Base-by-base conservation (phyloP, 2,113 vertebrate genomes). In the Pleuronectes platessa region DNA sequence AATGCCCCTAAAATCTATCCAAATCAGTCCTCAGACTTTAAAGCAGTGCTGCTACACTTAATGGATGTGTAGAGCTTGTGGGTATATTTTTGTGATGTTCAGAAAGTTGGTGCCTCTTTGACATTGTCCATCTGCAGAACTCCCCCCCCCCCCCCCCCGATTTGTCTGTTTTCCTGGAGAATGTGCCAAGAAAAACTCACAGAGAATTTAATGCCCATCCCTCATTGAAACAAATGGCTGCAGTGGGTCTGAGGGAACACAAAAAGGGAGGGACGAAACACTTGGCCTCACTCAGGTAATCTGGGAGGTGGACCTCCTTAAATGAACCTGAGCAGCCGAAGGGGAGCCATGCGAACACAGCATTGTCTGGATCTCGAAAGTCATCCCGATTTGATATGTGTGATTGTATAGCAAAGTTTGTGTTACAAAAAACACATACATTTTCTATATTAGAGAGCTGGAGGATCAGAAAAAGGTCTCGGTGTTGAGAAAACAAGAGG, bases 171-270 rank as follows among this genome's bases (percentile, higher is more conserved):
- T 14, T 24, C 66, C 26, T 6, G n/a, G 40, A 35, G n/a, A 47
- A 76, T 20, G 64, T 82, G 81, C 89, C 82, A 83, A 91, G 68
- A 83, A 81, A 67, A 85, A 83, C 67, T 17, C 51, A 54, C 51
- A 27, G 82, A 85, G 51, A 54, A 83, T 80, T 80, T 61, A 80
- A 49, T 61, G 64, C 21, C 35, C 45, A 54, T 90, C 31, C 7
- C 62, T 35, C 71, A 17, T 59, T 53, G 56, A 68, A 79, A 79
- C 27, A 61, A 79, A 68, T 17, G 67, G 31, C 69, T 74, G 74
- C 7, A 71, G 70, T 76, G 64, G 62, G 56, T 84, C 66, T 60
- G 76, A 70, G 69, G 61, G 63, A 88, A 64, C 65, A 66, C 45
- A 74, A 59, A 51, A 15, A 37, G 13, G 47, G 42, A 73, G 58